Base-by-base conservation (phyloP, 64 coral and sea anemone species). In the Montipora capricornis region DNA sequence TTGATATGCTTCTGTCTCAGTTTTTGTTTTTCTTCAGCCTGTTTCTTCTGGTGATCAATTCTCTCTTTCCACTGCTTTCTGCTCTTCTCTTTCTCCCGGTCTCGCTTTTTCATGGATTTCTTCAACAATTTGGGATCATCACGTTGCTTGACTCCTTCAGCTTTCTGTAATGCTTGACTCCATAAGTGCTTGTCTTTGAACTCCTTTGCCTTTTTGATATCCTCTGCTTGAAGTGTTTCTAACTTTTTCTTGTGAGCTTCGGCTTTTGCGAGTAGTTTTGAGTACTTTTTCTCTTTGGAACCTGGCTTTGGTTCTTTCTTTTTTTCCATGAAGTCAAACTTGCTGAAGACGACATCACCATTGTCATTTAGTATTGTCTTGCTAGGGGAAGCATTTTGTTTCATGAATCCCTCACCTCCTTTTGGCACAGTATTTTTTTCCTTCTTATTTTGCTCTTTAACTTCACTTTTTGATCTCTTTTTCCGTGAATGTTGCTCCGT, bases 321-420 rank as follows among this genome's bases (percentile, higher is more conserved):
- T 2, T 62, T 46, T 81, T 96, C 95, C 61, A 94, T 92, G 84
- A 99, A 99, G 92, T 99, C 98, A 90, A 99, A 99, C 50, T 99
- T 99, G 51, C 98, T 99, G 79, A 99, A 99, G 6, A 99, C 98
- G 64, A 99, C 95, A 76, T 96, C 95, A 16, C 98, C 98, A 77
- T 94, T 96, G 11, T 96, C 95, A 69, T 99, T 96, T 5, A 93
- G 47, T 49, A 99, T 91, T 91, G 76, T 87, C 13, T 94, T 91
- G 14, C 67, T 91, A 5, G 83, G 24, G 68, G 75, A 76, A 2
- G 64, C 60, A 5, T 81, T 77, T 19, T 74, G 74, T 12, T 92
- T 70, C 11, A 9, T 57, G 3, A 74, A 50, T 15, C 62, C 50
- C 58, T 94, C 91, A 10, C 75, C 78, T 17, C 67, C 68, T 22